A percentile compares a stretch with the other conserved stretches of the same genome.
Conservation (phyloP, 2,113 vertebrate species). For the Lepus americanus region DNA sequence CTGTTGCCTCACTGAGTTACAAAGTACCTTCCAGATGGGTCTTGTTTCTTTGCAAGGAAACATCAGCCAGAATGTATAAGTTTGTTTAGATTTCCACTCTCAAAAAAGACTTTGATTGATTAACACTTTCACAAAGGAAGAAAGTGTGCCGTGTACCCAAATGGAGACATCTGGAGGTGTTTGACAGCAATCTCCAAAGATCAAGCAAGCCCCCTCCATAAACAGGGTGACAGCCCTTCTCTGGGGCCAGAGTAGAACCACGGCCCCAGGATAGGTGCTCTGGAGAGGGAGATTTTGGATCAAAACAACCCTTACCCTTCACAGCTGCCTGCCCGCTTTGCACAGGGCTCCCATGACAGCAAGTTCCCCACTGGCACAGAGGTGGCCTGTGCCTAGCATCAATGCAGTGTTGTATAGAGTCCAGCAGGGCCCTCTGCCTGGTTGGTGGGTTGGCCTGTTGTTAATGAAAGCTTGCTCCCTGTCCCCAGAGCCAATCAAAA, state of each 20-base stretch:
- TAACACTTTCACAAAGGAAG: background rate
- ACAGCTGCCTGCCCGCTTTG: background rate
- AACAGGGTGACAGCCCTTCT: background rate
- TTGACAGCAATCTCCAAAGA: background rate
- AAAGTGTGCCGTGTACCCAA: background rate
- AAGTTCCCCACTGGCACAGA: background rate
- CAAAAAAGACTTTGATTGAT: background rate
- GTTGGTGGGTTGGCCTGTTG: background rate
- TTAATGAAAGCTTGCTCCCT: background rate
- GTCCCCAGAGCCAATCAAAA: too few species aligned
- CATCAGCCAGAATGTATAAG: background rate
- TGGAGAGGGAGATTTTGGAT: background rate
- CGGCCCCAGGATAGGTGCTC: background rate
- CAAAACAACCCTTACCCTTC: background rate
- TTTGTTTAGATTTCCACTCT: background rate
- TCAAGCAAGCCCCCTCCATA: background rate
- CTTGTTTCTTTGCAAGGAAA: background rate
- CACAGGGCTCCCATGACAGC: background rate
- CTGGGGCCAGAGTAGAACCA: background rate
- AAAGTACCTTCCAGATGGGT: background rate
- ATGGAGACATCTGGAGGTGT: background rate
- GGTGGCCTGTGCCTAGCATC: background rate
- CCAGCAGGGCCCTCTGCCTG: background rate
- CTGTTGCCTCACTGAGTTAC: background rate
- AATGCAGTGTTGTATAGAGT: background rate